phyloP scores from a whole-genome alignment of 2,113 vertebrate genomes.

The Phalacrocorax aristotelis region DNA sequence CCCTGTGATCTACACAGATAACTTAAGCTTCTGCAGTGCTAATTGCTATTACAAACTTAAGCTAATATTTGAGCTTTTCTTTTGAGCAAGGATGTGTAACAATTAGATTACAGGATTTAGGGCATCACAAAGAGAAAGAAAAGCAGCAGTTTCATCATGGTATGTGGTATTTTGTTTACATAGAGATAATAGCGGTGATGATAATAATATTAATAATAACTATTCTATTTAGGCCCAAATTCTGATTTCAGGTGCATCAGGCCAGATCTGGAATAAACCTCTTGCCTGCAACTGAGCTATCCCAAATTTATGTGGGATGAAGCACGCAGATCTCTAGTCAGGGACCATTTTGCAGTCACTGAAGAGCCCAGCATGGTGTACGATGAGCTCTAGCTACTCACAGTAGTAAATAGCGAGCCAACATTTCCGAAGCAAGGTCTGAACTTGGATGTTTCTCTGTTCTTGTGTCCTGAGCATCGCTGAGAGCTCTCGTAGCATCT shows the following conservation, averaged over 20 bases:
- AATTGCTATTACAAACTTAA: conserved; percentile 66
- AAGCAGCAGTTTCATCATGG: conserved; percentile 22
- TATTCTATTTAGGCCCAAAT: neutral
- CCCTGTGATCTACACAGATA: conserved; percentile 36
- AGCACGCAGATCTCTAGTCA: neutral
- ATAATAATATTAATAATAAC: neutral
- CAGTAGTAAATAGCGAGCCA: neutral
- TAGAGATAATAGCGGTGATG: neutral
- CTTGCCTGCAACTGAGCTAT: neutral
- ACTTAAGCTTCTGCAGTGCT: conserved; percentile 54
- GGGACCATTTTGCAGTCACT: neutral
- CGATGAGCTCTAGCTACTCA: neutral
- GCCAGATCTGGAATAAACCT: neutral
- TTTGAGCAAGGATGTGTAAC: conserved; percentile 62
- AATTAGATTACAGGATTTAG: conserved; percentile 72
- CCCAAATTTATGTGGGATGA: neutral
- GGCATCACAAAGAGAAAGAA: conserved; percentile 50
- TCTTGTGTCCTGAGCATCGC: neutral
- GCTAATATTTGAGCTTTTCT: conserved; percentile 68
- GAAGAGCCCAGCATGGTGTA: neutral
- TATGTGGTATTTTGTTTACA: conserved; percentile 53
- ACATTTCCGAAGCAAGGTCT: neutral
- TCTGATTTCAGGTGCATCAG: neutral
- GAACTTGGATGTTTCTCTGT: neutral
- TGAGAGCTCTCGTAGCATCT: neutral